Evolutionary conservation across 1,140 invertebrate species (phyloP).

Genomic region (Sycophila sp.): DNA sequence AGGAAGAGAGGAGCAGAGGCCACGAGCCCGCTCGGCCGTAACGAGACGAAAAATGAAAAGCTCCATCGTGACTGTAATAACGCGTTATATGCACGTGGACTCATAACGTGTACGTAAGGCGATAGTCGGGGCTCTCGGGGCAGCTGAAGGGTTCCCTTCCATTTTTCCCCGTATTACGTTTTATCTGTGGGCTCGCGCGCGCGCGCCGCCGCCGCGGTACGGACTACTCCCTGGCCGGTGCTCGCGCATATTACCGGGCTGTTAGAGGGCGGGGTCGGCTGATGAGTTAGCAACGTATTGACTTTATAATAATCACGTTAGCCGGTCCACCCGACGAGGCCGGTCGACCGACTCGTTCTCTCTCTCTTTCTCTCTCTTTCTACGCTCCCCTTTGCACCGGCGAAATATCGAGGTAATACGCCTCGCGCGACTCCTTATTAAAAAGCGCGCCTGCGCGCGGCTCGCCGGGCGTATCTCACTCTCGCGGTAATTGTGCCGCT

Average conservation of each 20-base stretch:
- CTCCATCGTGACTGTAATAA: slow-evolving; percentile 37
- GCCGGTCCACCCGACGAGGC: slow-evolving; percentile 29
- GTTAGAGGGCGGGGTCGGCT: slow-evolving; percentile 61
- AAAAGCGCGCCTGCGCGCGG: not conserved
- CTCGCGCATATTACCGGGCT: slow-evolving; percentile 63
- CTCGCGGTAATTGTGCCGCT: slow-evolving; percentile 15
- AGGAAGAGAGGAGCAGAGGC: not conserved
- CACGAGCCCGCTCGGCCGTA: not conserved
- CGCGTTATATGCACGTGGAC: slow-evolving; percentile 27
- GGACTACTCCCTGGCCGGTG: slow-evolving; percentile 55
- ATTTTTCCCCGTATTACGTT: slow-evolving; percentile 31
- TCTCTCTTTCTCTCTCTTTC: not conserved
- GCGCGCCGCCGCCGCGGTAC: slow-evolving; percentile 11
- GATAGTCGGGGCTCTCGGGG: slow-evolving; percentile 13
- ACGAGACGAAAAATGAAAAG: slow-evolving; percentile 36
- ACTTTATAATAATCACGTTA: slow-evolving; percentile 65
- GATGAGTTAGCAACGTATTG: slow-evolving; percentile 65
- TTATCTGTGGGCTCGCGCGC: slow-evolving; percentile 14
- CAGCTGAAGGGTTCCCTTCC: slow-evolving; percentile 14
- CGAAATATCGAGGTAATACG: slow-evolving; percentile 35
- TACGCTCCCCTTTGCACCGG: not conserved
- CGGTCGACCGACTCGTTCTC: not conserved
- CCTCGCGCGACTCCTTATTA: slow-evolving; percentile 26
- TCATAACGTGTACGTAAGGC: slow-evolving; percentile 22
- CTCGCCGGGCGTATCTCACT: not conserved